Percentiles rank a stretch among this genome's conserved stretches.
Evolutionary conservation across 2,113 vertebrate genomes (phyloP).

Genomic region (Mesitornis unicolor): DNA sequence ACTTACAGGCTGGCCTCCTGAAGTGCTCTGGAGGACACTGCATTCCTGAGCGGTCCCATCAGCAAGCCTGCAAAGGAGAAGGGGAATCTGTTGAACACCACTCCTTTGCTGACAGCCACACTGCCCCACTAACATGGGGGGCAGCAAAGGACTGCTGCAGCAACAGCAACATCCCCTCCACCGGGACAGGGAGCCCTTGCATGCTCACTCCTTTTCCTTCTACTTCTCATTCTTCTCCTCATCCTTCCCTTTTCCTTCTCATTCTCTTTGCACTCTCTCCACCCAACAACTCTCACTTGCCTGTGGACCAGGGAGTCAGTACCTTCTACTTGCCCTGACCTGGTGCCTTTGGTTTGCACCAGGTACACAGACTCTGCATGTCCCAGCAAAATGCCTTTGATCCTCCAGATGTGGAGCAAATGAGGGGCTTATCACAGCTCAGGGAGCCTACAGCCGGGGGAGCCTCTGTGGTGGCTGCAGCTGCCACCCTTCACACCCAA

Average conservation of each 20-base stretch:
- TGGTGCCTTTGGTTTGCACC: not conserved
- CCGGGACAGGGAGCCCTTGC: rapidly evolving
- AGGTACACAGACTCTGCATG: rapidly evolving
- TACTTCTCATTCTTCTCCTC: not conserved
- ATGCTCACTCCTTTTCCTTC: not conserved
- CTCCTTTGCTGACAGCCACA: rapidly evolving
- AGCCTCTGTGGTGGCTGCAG: not conserved
- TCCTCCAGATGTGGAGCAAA: not conserved
- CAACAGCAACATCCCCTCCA: not conserved
- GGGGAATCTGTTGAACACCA: not conserved
- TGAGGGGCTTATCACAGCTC: not conserved
- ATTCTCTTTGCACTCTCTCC: not conserved
- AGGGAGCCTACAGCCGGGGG: not conserved
- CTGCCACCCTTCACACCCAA: rapidly evolving
- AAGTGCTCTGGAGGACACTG: rapidly evolving
- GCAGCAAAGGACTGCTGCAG: rapidly evolving
- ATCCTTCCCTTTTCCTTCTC: not conserved
- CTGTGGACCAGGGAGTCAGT: not conserved
- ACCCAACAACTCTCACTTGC: rapidly evolving
- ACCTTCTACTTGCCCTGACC: not conserved
- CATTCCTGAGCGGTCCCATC: not conserved
- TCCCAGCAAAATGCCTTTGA: rapidly evolving
- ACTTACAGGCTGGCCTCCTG: not conserved
- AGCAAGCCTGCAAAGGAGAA: not conserved
- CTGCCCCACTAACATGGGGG: not conserved